Percentiles rank a stretch among this genome's conserved stretches.
phyloP scores from a whole-genome alignment of 2,113 vertebrate genomes.

The Megalops atlanticus region DNA sequence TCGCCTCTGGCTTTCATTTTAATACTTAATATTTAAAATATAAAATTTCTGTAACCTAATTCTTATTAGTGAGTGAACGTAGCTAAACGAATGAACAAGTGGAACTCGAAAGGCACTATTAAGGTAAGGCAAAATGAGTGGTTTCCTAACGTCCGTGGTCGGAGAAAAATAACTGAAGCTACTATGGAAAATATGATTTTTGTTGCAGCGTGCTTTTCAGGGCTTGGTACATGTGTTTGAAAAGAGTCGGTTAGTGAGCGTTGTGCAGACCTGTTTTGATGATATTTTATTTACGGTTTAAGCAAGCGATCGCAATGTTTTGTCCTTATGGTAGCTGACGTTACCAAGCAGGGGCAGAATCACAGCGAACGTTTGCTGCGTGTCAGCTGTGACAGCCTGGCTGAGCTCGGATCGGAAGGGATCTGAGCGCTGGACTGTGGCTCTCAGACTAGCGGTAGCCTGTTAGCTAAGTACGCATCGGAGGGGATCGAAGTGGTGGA shows the following conservation, averaged over 20 bases:
- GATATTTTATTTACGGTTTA: not conserved
- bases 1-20: slow-evolving; percentile 62
- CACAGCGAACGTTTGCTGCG: not conserved
- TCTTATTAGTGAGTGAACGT: slow-evolving; percentile 24
- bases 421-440: slow-evolving; percentile 8
- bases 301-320: not conserved
- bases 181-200: slow-evolving; percentile 11
- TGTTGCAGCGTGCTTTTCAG: not conserved
- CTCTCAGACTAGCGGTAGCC: no score
- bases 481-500: no score
- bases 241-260: not conserved
- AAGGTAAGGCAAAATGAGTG: slow-evolving; percentile 63
- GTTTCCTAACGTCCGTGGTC: slow-evolving; percentile 28
- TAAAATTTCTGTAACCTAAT: slow-evolving; percentile 42
- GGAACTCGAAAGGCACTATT: slow-evolving; percentile 41
- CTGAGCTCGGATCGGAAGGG: slow-evolving; percentile 21
- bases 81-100: slow-evolving; percentile 43
- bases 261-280: not conserved
- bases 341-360: not conserved
- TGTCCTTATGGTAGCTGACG: not conserved
- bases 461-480: no score
- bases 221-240: not conserved
- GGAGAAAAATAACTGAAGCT: slow-evolving; percentile 48
- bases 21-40: slow-evolving; percentile 55
- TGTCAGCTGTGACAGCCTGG: slow-evolving; percentile 40